Conservation (phyloP, 2,888 invertebrate genomes). For the Catocala sponsa region DNA sequence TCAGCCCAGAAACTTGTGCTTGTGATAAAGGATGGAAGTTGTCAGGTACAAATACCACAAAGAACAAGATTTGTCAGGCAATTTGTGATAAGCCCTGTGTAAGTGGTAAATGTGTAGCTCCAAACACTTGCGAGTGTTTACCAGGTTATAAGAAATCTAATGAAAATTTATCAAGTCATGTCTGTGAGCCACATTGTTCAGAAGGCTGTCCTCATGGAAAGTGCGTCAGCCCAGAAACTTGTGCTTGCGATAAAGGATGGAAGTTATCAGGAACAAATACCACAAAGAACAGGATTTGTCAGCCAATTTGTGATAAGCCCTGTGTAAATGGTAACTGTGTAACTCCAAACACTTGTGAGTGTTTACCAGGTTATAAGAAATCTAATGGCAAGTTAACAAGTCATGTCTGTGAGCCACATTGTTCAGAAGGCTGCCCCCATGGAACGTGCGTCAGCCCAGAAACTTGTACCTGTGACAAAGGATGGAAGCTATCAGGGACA, state of each 20-base stretch:
- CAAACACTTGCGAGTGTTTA: slow-evolving; percentile 32
- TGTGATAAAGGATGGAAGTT: slow-evolving; percentile 16
- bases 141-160: slow-evolving; percentile 19
- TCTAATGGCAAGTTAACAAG: not conserved
- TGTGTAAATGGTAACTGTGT: slow-evolving; percentile 22
- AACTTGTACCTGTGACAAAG: slow-evolving; percentile 20
- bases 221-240: slow-evolving; percentile 31
- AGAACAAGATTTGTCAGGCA: slow-evolving; percentile 20
- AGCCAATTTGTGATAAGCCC: slow-evolving; percentile 23
- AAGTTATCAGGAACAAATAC: not conserved
- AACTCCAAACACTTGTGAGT: slow-evolving; percentile 28
- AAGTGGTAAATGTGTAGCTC: slow-evolving; percentile 30
- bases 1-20: not conserved
- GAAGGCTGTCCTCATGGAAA: slow-evolving; percentile 27
- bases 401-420: slow-evolving; percentile 22
- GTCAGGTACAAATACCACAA: not conserved
- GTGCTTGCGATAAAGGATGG: slow-evolving; percentile 29
- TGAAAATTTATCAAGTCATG: not conserved
- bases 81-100: slow-evolving; percentile 19
- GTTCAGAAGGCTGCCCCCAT: slow-evolving; percentile 21
- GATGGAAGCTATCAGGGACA: slow-evolving; percentile 17
- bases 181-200: slow-evolving; percentile 27
- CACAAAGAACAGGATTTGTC: slow-evolving; percentile 7
- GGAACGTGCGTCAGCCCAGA: slow-evolving; percentile 30
- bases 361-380: slow-evolving; percentile 11